Evolutionary conservation across 1,140 invertebrate genomes (phyloP), one percentile per base, ranked within the genome.

Genomic region (Oscheius sp.): DNA sequence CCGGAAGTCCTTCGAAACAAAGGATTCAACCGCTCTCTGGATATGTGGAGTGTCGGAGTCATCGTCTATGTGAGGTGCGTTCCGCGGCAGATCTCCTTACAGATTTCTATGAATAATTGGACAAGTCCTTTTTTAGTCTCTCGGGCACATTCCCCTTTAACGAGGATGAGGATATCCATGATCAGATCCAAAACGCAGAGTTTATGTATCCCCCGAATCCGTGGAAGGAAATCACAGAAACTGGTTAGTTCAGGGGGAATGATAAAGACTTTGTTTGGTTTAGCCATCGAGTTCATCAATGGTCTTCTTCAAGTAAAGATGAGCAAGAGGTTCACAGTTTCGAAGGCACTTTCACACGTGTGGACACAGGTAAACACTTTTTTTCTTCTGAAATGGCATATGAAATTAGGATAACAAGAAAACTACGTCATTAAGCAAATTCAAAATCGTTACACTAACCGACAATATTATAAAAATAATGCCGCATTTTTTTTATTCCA

Each of bases 11-110:
- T 99, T 20, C 89, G 95, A 67, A 97, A 97, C 85, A 98, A 98
- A 87, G 94, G 95, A 13, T 99, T 99, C 87, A 99, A 99, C 87
- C 88, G 95, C 26, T 97, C 94, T 0, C 87, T 99, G 77, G 96
- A 99, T 87, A 98, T 99, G 95, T 99, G 96, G 96, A 95, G 93
- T 80, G 94, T 97, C 62, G 96, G 96, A 28, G 96, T 99, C 0
- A 97, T 99, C 77, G 91, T 98, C 62, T 99, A 99, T 85, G 96
- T 90, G 35, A 87, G 87, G 87, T 88, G n/a, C n/a, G n/a, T n/a
- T n/a, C n/a, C n/a, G n/a, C n/a, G n/a, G n/a, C n/a, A n/a, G n/a
- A n/a, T n/a, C n/a, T n/a, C n/a, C n/a, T n/a, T n/a, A n/a, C n/a
- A n/a, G n/a, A n/a, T n/a, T n/a, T n/a, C n/a, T n/a, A n/a, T n/a